Evolutionary conservation across 2,797 vertebrate genomes (phyloP).

Genomic region (Crocodylus rhombifer): DNA sequence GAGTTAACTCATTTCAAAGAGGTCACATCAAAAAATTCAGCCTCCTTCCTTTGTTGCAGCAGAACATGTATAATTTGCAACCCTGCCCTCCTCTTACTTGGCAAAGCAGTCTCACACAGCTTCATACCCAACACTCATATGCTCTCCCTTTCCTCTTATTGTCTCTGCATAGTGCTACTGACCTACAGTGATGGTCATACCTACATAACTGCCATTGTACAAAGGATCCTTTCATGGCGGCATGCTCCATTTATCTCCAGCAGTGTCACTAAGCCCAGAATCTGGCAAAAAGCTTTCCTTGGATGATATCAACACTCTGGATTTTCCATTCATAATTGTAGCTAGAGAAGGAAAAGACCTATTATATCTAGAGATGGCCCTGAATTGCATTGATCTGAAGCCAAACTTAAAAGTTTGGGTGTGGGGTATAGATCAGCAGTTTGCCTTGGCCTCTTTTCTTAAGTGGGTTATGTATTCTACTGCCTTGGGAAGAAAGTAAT

Average conservation of each 20-base stretch:
- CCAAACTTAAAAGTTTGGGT: neutral
- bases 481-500: neutral
- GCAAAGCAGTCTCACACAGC: neutral
- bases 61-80: constrained; percentile 4
- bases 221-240: neutral
- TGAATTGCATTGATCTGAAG: constrained; percentile 8
- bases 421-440: constrained; percentile 9
- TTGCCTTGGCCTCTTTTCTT: neutral
- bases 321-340: constrained; percentile 18
- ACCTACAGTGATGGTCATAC: neutral
- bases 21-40: neutral
- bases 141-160: constrained; percentile 4
- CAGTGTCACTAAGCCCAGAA: constrained; percentile 24
- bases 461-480: neutral
- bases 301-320: constrained; percentile 1
- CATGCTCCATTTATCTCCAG: neutral
- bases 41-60: neutral
- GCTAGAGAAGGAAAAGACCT: neutral
- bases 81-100: neutral
- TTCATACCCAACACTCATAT: constrained; percentile 42
- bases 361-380: neutral
- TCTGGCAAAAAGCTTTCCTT: constrained; percentile 47
- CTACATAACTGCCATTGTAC: neutral
- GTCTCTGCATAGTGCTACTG: neutral
- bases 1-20: constrained; percentile 19